phyloP scores from a whole-genome alignment of 2,797 vertebrate species.

The Antrozous pallidus region DNA sequence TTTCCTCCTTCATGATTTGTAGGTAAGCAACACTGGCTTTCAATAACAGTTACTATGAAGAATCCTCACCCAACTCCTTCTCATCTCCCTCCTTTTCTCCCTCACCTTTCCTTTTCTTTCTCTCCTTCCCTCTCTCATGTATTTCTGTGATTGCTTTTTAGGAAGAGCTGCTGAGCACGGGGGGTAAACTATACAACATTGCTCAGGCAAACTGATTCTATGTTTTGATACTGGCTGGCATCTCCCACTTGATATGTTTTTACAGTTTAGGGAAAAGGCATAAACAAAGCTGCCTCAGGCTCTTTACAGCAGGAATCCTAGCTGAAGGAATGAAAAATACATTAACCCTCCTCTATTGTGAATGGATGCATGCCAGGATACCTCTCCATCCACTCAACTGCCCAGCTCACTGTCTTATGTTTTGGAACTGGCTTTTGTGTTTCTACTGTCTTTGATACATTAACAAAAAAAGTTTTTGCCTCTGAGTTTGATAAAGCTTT shows the following conservation, averaged over 20 bases:
- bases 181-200: conserved; percentile 3
- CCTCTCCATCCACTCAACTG: neutral
- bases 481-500: neutral
- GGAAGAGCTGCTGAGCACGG: conserved; percentile 36
- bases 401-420: neutral
- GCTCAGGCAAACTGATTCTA: conserved; percentile 33
- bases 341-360: neutral
- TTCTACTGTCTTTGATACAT: neutral
- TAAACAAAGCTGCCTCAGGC: neutral
- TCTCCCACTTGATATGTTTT: neutral
- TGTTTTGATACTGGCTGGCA: conserved; percentile 25
- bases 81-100: neutral
- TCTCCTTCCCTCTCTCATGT: neutral
- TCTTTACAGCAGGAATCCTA: neutral
- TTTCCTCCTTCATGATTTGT: neutral
- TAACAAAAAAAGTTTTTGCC: neutral
- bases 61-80: neutral
- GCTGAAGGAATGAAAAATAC: neutral
- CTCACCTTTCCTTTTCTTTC: neutral
- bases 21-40: neutral
- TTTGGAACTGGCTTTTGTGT: neutral
- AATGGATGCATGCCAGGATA: neutral
- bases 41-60: neutral
- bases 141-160: neutral
- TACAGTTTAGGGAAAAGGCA: neutral